phyloP scores from a whole-genome alignment of 1,140 invertebrate species.

The Drosophila tani region DNA sequence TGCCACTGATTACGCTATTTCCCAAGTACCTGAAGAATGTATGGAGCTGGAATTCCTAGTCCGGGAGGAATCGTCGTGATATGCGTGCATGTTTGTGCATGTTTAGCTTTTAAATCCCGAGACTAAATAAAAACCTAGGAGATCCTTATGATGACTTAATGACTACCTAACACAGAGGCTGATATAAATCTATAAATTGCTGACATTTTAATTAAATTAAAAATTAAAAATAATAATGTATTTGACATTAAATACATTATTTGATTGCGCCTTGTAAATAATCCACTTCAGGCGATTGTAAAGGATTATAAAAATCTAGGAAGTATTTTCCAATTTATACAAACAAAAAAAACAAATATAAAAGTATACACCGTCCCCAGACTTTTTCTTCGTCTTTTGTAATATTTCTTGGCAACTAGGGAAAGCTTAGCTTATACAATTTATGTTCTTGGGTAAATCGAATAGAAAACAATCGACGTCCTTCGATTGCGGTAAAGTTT shows the following conservation, averaged over 20 bases:
- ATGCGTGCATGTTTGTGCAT: neutral
- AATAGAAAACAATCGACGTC: too few species aligned
- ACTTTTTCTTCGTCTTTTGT: too few species aligned
- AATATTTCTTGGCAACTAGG: too few species aligned
- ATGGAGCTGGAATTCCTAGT: conserved; percentile 22
- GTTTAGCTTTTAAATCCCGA: neutral
- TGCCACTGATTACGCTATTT: neutral
- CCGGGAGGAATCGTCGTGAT: conserved; percentile 5
- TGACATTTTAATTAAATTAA: neutral
- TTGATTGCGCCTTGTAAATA: neutral
- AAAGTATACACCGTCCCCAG: neutral
- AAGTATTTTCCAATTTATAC: neutral
- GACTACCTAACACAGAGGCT: neutral
- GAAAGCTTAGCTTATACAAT: too few species aligned
- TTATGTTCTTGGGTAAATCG: too few species aligned
- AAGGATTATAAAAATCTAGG: neutral
- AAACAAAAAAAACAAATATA: neutral
- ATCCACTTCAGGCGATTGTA: neutral
- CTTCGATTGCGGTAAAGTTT: too few species aligned
- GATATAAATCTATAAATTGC: neutral
- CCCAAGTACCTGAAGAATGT: conserved; percentile 20
- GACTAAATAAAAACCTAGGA: neutral
- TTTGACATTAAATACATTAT: neutral
- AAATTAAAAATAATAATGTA: neutral
- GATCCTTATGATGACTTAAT: neutral